Base-by-base conservation (phyloP, 2,797 vertebrate genomes). In the Pseudochaenichthys georgianus region DNA sequence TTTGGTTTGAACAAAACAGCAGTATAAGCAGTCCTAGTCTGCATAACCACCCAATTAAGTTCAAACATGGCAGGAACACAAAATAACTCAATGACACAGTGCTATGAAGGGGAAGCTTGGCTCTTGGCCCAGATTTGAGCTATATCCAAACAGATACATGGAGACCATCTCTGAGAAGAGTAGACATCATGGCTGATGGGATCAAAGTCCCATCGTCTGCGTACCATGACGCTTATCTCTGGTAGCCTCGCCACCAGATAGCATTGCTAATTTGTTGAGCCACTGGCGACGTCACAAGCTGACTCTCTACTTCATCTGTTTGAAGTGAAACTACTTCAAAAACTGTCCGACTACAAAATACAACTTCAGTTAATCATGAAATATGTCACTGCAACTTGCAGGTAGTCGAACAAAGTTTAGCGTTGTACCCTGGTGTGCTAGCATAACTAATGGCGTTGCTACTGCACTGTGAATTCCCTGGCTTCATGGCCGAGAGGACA, bases 221-320 rank as follows among this genome's bases (percentile, higher is more conserved):
- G 76, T 73, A 68, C 76, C 75, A 13, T 65, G 81, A 80, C 68
- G 51, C 69, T 85, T 88, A 90, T 91, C 88, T 91, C 66, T 28
- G 51, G 73, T 66, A 73, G 80, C 69, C 73, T 80, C 13, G 64
- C 77, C 60, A 42, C 70, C 74, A 81, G 84, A 88, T 89, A 90
- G 85, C 78, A 79, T 83, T 87, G 78, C 86, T 92, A 91, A 95
- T 93, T 93, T 93, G 85, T 90, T 87, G 88, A 92, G 82, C 85
- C 89, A 86, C 74, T 90, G 88, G 82, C 51, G 57, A 82, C 84
- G 74, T 80, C 84, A 78, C 66, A 54, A 65, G 73, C 53, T 83
- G 69, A 83, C 73, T 82, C 73, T 50, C 63, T 34, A 64, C 62
- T 65, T 50, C 31, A 57, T 64, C 65, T 46, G 6, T 64, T 59